These are phyloP conservation scores for Dermatemys mawii DNA, from an alignment of 2,113 vertebrate genomes.

Conservation along the genomic window DNA sequence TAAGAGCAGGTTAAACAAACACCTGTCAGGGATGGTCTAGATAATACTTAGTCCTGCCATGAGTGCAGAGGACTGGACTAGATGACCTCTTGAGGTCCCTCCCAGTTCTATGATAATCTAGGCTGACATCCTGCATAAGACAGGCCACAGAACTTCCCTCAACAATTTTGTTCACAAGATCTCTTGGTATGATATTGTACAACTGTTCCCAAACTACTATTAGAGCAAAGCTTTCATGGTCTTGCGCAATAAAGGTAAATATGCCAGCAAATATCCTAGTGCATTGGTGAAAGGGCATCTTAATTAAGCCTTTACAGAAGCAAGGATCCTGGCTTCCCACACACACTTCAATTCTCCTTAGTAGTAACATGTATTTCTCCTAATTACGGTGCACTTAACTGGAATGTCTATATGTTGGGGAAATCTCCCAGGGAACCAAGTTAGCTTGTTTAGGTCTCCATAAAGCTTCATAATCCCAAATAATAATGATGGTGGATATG, in stretches of 20 bases:
- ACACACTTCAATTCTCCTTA: neutral
- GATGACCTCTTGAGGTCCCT: too few species aligned
- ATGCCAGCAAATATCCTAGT: neutral
- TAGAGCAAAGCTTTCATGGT: neutral
- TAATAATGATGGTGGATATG: neutral
- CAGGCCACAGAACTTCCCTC: neutral
- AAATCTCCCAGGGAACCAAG: neutral
- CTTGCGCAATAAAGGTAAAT: too few species aligned
- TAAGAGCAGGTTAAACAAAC: too few species aligned
- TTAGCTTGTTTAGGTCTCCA: neutral
- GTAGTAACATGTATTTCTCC: neutral
- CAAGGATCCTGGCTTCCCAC: neutral
- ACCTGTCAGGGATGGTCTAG: too few species aligned
- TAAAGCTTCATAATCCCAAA: neutral
- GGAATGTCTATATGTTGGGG: neutral
- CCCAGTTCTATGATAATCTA: neutral
- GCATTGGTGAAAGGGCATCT: neutral
- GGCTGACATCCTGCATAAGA: neutral
- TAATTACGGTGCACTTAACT: neutral
- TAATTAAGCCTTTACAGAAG: neutral
- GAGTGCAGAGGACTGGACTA: too few species aligned
- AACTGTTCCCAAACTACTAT: neutral
- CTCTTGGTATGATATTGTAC: neutral
- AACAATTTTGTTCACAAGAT: neutral
- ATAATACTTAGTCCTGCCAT: too few species aligned